phyloP scores from a whole-genome alignment of 2,113 vertebrate genomes.

The Lucifuga dentata region DNA sequence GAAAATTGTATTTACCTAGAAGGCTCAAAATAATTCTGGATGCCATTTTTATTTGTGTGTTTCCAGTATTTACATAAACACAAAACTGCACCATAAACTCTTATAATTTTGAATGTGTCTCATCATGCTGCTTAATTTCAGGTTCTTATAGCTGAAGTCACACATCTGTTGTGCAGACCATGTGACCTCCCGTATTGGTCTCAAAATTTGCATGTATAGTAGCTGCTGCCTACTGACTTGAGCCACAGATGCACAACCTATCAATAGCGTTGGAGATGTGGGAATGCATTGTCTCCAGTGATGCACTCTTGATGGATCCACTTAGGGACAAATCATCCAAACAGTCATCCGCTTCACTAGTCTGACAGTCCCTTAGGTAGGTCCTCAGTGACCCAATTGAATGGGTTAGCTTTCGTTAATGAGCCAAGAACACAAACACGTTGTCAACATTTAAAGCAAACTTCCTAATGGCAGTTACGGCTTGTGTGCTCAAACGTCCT shows the following conservation, averaged over 20 bases:
- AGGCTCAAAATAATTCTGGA: constrained; percentile 77
- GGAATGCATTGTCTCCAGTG: constrained; percentile 41
- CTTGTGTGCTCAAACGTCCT: constrained; percentile 34
- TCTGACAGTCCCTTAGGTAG: constrained; percentile 64
- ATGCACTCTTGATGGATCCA: constrained; percentile 72
- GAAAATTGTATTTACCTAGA: constrained; percentile 78
- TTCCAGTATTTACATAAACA: constrained; percentile 75
- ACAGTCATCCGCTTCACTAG: constrained; percentile 74
- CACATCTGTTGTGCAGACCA: background rate
- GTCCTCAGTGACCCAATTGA: constrained; percentile 63
- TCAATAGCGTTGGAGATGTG: constrained; percentile 62
- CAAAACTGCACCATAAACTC: constrained; percentile 56
- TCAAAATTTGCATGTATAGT: constrained; percentile 56
- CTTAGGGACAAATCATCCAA: constrained; percentile 74
- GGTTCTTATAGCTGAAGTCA: constrained; percentile 1
- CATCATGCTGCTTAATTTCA: constrained; percentile 40
- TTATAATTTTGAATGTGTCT: constrained; percentile 8
- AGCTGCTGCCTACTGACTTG: constrained; percentile 55
- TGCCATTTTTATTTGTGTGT: constrained; percentile 79
- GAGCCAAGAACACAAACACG: constrained; percentile 62
- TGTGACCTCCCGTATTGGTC: background rate
- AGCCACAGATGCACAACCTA: constrained; percentile 49
- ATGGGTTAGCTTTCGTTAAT: constrained; percentile 75
- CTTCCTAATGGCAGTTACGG: constrained; percentile 29
- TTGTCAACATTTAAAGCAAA: constrained; percentile 39